Base-by-base conservation (phyloP, 2,113 vertebrate genomes). In the Leucopsar rothschildi region DNA sequence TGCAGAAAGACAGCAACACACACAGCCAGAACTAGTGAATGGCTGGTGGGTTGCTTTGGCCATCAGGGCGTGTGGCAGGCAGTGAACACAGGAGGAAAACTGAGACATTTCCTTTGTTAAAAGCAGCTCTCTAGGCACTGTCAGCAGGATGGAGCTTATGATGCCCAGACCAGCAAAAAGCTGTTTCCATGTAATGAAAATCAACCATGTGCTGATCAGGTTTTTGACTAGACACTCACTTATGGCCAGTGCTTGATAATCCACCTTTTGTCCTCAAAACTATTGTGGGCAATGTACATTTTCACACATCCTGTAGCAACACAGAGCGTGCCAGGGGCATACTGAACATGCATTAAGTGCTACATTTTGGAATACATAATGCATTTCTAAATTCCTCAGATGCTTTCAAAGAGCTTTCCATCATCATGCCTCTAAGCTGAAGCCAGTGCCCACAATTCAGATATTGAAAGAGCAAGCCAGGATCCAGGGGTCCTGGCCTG, bases 21-120 rank as follows among this genome's bases (percentile, higher is more conserved):
- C 24, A 70, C 0, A 37, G 6, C 65, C 63, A n/a, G 42, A 72
- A 60, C 22, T 39, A 53, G 45, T 11, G 49, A 76, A 45, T 3
- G 19, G 28, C 56, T 42, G 9, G 40, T 5, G 47, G 40, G 28
- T 24, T 15, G 33, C 35, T 45, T 50, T 45, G 29, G 56, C 65
- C 10, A 8, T 9, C 15, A 18, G 2, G 4, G 52, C 3, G 0
- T 2, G 3, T 12, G 49, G 47, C 31, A 35, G n/a, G 23, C 44
- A 42, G 10, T 2, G 27, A 80, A 28, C 22, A 61, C 19, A 17
- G 31, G 15, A 28, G 13, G 39, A 6, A 71, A 82, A n/a, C 4
- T 2, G 11, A 57, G 22, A 40, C 6, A 4, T 45, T n/a, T 35
- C 55, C 39, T 66, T 33, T 6, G 3, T 56, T 68, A 39, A 63